These are phyloP conservation scores for Amphiprion percula DNA, from an alignment of 2,113 vertebrate species.

Conservation along the genomic window DNA sequence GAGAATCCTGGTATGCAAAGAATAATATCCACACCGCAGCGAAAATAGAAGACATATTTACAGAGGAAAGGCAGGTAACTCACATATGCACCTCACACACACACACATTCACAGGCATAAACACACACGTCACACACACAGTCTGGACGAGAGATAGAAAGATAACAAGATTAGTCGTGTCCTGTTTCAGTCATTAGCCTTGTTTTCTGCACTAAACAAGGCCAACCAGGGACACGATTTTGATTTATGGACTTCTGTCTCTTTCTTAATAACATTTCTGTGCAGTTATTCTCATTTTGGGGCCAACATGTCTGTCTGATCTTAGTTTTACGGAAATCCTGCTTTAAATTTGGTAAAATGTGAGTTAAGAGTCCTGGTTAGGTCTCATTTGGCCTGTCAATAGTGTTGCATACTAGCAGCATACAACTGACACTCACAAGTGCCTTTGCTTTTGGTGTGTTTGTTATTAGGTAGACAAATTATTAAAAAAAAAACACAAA, in stretches of 20 bases:
- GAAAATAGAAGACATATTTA: conserved; percentile 9
- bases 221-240: conserved; percentile 42
- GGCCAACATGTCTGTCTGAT: background rate
- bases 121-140: conserved; percentile 14
- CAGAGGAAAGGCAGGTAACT: conserved; percentile 14
- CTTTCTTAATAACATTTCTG: conserved; percentile 33
- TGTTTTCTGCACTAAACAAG: conserved; percentile 60
- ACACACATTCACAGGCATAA: background rate
- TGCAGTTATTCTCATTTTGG: conserved; percentile 19
- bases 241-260: conserved; percentile 44
- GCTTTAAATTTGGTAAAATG: conserved; percentile 7
- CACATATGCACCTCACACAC: conserved; percentile 8
- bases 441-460: conserved; percentile 16
- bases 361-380: background rate
- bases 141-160: conserved; percentile 63
- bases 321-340: background rate
- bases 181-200: conserved; percentile 76
- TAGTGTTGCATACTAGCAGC: conserved; percentile 12
- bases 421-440: conserved; percentile 20
- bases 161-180: conserved; percentile 78
- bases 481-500: background rate
- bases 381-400: conserved; percentile 8
- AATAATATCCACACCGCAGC: conserved; percentile 27
- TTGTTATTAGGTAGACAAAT: conserved; percentile 12
- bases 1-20: conserved; percentile 9